Percentiles rank a stretch among this genome's conserved stretches.
Conservation (phyloP, 1,140 invertebrate species). For the Gryon sp. region DNA sequence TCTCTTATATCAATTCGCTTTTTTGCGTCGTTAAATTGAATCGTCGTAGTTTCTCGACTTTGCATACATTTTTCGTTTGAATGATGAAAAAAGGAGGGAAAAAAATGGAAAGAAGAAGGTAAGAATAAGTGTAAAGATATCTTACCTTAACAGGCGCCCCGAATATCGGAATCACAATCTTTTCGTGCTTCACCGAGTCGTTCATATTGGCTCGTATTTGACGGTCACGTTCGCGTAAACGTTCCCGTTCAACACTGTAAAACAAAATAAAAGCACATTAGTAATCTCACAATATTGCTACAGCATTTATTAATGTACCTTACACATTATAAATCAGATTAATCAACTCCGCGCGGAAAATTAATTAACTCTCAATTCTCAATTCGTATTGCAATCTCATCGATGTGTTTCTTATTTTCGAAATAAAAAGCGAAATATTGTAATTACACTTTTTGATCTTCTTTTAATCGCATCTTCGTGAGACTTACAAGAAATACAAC, state of each 20-base stretch:
- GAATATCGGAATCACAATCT: conserved; percentile 64
- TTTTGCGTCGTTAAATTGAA: not conserved
- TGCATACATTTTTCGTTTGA: not conserved
- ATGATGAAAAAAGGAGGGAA: not conserved
- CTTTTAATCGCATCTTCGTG: too few species aligned
- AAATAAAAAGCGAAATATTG: too few species aligned
- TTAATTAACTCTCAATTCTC: not conserved
- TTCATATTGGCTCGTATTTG: conserved; percentile 86
- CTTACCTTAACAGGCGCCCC: conserved; percentile 75
- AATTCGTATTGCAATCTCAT: too few species aligned
- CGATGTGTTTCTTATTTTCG: too few species aligned
- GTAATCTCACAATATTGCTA: not conserved
- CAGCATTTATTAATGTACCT: too few species aligned
- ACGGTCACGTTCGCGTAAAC: conserved; percentile 86
- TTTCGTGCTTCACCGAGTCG: conserved; percentile 81
- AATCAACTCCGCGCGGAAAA: too few species aligned
- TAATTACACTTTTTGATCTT: too few species aligned
- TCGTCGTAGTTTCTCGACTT: too few species aligned
- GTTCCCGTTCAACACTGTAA: conserved; percentile 86
- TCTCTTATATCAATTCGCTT: too few species aligned
- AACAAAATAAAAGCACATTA: conserved; percentile 64
- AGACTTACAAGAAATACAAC: too few species aligned
- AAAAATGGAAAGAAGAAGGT: conserved; percentile 6
- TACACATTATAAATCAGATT: too few species aligned
- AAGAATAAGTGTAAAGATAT: conserved; percentile 15